A percentile compares a stretch with the other conserved stretches of the same genome.
Evolutionary conservation across 2,888 invertebrate species (phyloP).

Genomic region (Oligia strigilis): DNA sequence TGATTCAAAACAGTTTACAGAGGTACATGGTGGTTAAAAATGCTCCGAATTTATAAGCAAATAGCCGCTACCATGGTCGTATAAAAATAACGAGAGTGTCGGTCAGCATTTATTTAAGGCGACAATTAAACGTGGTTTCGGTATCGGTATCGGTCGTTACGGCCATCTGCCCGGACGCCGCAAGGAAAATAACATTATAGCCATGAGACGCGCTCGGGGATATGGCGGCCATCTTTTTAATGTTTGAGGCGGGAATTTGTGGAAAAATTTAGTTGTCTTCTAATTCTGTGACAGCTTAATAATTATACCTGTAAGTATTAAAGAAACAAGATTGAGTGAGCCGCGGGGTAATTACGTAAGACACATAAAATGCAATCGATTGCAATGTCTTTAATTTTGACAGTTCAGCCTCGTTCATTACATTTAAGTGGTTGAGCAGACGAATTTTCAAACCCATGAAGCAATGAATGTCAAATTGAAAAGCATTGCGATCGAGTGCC

Average conservation of each 20-base stretch:
- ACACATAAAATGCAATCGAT: not conserved
- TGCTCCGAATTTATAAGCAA: conserved; percentile 34
- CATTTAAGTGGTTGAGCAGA: not conserved
- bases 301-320: not conserved
- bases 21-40: conserved; percentile 9
- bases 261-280: not conserved
- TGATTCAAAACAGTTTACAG: no score
- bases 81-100: conserved; percentile 61
- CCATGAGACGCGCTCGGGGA: conserved; percentile 32
- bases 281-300: no score
- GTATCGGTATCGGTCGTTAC: conserved; percentile 59
- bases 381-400: no score
- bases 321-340: not conserved
- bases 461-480: not conserved
- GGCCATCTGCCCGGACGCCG: conserved; percentile 60
- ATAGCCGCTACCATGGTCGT: conserved; percentile 41
- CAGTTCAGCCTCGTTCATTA: not conserved
- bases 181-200: conserved; percentile 65
- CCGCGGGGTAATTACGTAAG: not conserved
- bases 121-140: conserved; percentile 63
- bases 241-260: not conserved
- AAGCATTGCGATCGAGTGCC: not conserved
- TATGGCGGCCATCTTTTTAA: conserved; percentile 34
- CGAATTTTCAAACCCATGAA: not conserved
- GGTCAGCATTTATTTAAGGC: conserved; percentile 66